These are phyloP conservation scores for Melanerpes formicivorus DNA, from an alignment of 2,113 vertebrate genomes.

Conservation along the genomic window DNA sequence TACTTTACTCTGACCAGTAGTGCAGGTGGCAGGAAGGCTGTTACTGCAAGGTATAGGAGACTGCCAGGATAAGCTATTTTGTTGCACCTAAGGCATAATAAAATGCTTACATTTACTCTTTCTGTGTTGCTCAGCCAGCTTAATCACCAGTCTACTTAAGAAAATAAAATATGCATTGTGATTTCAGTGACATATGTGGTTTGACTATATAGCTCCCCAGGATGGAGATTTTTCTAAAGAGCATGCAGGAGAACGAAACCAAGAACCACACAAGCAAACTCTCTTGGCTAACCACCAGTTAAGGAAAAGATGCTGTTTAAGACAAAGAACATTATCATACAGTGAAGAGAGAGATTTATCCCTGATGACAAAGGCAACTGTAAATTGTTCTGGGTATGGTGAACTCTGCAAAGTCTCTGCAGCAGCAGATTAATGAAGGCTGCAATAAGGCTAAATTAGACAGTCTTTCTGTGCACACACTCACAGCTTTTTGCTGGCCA, in stretches of 20 bases:
- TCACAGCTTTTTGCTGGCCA: neutral
- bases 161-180: neutral
- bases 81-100: conserved; percentile 76
- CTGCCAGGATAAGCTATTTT: conserved; percentile 83
- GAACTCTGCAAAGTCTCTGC: neutral
- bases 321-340: neutral
- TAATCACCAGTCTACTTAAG: neutral
- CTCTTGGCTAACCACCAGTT: neutral
- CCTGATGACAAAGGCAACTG: neutral
- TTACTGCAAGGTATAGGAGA: conserved; percentile 81
- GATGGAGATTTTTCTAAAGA: neutral
- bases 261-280: neutral
- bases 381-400: neutral
- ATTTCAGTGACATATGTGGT: neutral
- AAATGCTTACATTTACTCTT: conserved; percentile 16
- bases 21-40: conserved; percentile 91
- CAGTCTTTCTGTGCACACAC: neutral
- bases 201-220: neutral
- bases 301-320: neutral
- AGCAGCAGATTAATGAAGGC: neutral
- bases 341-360: neutral
- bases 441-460: neutral
- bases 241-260: neutral
- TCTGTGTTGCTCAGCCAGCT: neutral
- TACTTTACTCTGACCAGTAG: conserved; percentile 95